These are phyloP conservation scores for Lasius fuliginosus DNA, from an alignment of 2,888 invertebrate species.

Conservation along the genomic window DNA sequence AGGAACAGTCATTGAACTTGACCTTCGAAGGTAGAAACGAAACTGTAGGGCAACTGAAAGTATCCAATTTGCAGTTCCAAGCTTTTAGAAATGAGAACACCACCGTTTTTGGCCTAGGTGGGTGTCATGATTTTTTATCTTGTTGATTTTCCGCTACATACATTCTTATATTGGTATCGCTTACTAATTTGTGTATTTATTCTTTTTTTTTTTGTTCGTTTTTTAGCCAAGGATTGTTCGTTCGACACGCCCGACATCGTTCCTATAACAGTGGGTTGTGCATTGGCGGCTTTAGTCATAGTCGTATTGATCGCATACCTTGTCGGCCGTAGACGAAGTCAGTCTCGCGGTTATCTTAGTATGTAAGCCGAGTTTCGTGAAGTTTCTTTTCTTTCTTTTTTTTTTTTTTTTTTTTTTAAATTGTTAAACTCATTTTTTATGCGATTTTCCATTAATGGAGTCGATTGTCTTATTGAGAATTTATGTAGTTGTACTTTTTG, in stretches of 20 bases:
- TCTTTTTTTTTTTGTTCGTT: conserved; percentile 53
- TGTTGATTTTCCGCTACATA: background rate
- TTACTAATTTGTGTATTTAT: conserved; percentile 13
- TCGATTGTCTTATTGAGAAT: conserved; percentile 48
- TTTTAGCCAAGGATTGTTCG: conserved; percentile 91
- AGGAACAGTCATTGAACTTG: conserved; percentile 88
- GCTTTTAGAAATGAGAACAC: conserved; percentile 89
- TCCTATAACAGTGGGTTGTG: conserved; percentile 98
- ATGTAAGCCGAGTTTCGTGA: conserved; percentile 88
- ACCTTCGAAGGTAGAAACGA: conserved; percentile 81
- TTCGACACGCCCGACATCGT: conserved; percentile 95
- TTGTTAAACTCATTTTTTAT: conserved; percentile 66
- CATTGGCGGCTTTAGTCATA: conserved; percentile 95
- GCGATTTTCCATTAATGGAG: conserved; percentile 54
- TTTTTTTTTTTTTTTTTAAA: conserved; percentile 50
- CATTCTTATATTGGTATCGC: conserved; percentile 24
- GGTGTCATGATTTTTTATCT: conserved; percentile 76
- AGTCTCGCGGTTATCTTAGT: conserved; percentile 95
- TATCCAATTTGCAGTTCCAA: conserved; percentile 91
- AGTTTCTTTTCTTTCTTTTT: conserved; percentile 36
- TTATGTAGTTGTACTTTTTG: conserved; percentile 55
- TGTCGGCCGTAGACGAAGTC: conserved; percentile 95
- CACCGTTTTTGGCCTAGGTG: conserved; percentile 89
- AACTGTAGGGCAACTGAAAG: conserved; percentile 87
- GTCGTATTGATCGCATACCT: conserved; percentile 97